phyloP scores from a whole-genome alignment of 2,797 vertebrate species.

The Siniperca undulata region DNA sequence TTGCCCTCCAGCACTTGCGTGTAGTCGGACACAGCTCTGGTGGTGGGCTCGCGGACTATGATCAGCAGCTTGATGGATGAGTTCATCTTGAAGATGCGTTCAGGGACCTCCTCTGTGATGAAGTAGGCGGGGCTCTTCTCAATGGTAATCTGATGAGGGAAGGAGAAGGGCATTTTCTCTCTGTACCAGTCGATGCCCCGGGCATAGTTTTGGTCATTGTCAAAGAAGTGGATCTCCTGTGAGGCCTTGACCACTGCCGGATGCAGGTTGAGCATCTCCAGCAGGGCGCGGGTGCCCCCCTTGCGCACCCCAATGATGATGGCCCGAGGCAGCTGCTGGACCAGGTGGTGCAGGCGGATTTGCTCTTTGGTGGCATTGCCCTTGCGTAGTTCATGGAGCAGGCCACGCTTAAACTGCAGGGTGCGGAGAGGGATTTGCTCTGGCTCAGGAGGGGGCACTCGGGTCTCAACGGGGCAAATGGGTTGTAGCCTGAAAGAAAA shows the following conservation, averaged over 20 bases:
- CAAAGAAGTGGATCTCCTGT: constrained; percentile 98
- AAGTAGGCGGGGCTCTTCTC: constrained; percentile 98
- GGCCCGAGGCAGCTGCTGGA: constrained; percentile 95
- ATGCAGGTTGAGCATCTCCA: constrained; percentile 97
- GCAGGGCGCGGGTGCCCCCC: constrained; percentile 94
- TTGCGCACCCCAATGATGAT: constrained; percentile 97
- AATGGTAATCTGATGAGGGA: constrained; percentile 96
- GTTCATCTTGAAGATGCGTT: constrained; percentile 98
- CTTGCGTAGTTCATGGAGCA: constrained; percentile 91
- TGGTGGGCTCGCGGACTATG: constrained; percentile 96
- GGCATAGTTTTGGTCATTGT: constrained; percentile 95
- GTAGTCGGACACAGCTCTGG: constrained; percentile 96
- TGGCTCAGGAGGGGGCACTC: constrained; percentile 83
- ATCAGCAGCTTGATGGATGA: constrained; percentile 96
- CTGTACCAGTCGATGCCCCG: constrained; percentile 96
- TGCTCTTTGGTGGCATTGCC: constrained; percentile 92
- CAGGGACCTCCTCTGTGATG: constrained; percentile 96
- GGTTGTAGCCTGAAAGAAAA: constrained; percentile 89
- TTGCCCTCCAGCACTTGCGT: constrained; percentile 97
- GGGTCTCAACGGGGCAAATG: constrained; percentile 91
- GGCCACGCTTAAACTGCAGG: constrained; percentile 91
- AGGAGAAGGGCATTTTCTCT: constrained; percentile 97
- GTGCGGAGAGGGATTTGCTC: constrained; percentile 90
- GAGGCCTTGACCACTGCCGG: constrained; percentile 96
- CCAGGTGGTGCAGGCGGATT: constrained; percentile 90